Conservation (phyloP, 2,888 invertebrate genomes). For the Agriopis marginaria region DNA sequence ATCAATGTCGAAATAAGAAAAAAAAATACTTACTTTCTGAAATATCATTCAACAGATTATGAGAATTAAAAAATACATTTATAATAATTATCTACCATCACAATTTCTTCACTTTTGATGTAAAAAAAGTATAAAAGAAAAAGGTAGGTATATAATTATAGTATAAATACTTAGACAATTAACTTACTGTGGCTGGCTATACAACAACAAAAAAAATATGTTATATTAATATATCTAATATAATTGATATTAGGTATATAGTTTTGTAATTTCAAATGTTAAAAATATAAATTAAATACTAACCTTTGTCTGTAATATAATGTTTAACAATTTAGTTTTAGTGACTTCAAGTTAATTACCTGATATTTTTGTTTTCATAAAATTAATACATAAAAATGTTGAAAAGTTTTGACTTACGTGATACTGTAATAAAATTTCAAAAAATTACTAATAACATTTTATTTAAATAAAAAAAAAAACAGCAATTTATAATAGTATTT, state of each 20-base stretch:
- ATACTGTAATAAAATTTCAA: slow-evolving; percentile 1
- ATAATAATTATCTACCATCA: too few relatives aligned
- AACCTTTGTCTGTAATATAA: not conserved
- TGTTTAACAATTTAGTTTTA: not conserved
- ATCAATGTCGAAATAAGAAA: not conserved
- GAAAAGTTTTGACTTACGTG: slow-evolving; percentile 1
- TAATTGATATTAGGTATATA: too few relatives aligned
- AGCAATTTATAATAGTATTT: not conserved
- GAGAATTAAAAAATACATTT: not conserved
- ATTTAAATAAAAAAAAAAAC: not conserved
- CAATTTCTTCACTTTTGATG: too few relatives aligned
- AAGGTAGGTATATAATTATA: not conserved
- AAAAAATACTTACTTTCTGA: slow-evolving; percentile 44
- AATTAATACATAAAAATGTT: not conserved
- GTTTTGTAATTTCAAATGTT: too few relatives aligned
- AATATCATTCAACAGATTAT: slow-evolving; percentile 12
- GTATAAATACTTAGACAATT: not conserved
- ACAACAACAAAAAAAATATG: not conserved
- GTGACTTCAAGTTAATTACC: not conserved
- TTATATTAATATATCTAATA: too few relatives aligned
- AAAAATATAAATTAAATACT: not conserved
- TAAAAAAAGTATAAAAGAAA: not conserved
- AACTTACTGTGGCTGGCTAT: slow-evolving; percentile 46
- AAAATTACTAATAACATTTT: not conserved
- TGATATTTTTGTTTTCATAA: not conserved